Evolutionary conservation across 2,797 vertebrate species (phyloP).

Genomic region (Anas bahamensis): DNA sequence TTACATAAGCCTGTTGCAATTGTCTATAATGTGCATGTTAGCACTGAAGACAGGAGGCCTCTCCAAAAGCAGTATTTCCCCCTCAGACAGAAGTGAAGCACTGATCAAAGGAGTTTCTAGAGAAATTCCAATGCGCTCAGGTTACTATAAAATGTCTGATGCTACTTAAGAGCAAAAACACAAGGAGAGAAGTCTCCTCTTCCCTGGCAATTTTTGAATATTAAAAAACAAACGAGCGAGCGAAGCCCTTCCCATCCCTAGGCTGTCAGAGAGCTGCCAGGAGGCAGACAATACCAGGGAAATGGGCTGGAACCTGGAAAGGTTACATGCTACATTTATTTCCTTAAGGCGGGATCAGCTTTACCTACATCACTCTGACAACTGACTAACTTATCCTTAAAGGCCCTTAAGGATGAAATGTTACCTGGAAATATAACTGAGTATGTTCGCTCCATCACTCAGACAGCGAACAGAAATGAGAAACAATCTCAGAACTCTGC

Average conservation of each 20-base stretch:
- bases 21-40: not conserved
- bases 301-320: not conserved
- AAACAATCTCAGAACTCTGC: not conserved
- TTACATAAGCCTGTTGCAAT: not conserved
- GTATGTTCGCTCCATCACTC: not conserved
- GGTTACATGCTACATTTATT: not conserved
- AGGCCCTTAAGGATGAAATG: not conserved
- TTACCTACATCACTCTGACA: not conserved
- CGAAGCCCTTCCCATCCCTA: not conserved
- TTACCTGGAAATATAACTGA: not conserved
- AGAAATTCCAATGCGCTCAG: not conserved
- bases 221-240: not conserved
- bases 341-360: not conserved
- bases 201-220: not conserved
- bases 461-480: not conserved
- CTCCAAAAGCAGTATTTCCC: not conserved
- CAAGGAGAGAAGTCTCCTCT: not conserved
- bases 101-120: not conserved
- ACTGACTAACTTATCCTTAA: not conserved
- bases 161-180: not conserved
- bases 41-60: not conserved
- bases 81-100: not conserved
- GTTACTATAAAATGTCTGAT: rapidly evolving
- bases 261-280: not conserved
- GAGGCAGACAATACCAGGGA: not conserved